A percentile compares a stretch with the other conserved stretches of the same genome.
These are phyloP conservation scores for Astreopora myriophthalma DNA, from an alignment of 64 coral and sea anemone species.

Conservation along the genomic window DNA sequence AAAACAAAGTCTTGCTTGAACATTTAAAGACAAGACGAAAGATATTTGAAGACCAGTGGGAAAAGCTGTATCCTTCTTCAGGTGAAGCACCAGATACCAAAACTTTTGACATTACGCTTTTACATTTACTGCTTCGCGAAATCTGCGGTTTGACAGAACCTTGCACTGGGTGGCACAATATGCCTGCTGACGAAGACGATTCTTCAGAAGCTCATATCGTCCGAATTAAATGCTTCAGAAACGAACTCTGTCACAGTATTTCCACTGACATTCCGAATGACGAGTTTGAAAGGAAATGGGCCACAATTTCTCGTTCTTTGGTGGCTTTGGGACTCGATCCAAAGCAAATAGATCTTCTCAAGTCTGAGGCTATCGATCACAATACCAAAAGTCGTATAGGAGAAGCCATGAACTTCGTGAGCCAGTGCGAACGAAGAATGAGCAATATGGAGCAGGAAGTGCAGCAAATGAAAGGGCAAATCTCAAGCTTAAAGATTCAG, in stretches of 20 bases:
- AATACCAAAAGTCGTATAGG: neutral
- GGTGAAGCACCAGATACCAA: slow-evolving; percentile 15
- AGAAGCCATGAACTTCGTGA: neutral
- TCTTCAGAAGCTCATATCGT: slow-evolving; percentile 61
- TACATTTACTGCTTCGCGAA: slow-evolving; percentile 56
- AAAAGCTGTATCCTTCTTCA: slow-evolving; percentile 35
- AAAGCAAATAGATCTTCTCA: slow-evolving; percentile 17
- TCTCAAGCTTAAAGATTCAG: neutral
- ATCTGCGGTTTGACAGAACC: neutral
- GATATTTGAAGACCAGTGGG: slow-evolving; percentile 57
- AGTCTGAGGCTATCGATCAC: slow-evolving; percentile 32
- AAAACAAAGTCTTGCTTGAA: neutral
- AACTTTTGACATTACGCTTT: slow-evolving; percentile 69
- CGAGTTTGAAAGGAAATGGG: slow-evolving; percentile 52
- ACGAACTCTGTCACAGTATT: slow-evolving; percentile 49
- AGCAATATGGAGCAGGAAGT: neutral
- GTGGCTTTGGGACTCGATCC: slow-evolving; percentile 43
- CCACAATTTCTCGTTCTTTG: neutral
- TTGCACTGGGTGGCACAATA: slow-evolving; percentile 23
- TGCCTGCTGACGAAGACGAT: slow-evolving; percentile 44
- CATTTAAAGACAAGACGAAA: slow-evolving; percentile 1
- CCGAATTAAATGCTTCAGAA: slow-evolving; percentile 54
- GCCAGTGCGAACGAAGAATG: neutral
- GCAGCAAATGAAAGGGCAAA: neutral
- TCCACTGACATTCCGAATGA: neutral